These are phyloP conservation scores for Oreonectes daqikongensis DNA, from an alignment of 2,797 vertebrate species.

Conservation along the genomic window DNA sequence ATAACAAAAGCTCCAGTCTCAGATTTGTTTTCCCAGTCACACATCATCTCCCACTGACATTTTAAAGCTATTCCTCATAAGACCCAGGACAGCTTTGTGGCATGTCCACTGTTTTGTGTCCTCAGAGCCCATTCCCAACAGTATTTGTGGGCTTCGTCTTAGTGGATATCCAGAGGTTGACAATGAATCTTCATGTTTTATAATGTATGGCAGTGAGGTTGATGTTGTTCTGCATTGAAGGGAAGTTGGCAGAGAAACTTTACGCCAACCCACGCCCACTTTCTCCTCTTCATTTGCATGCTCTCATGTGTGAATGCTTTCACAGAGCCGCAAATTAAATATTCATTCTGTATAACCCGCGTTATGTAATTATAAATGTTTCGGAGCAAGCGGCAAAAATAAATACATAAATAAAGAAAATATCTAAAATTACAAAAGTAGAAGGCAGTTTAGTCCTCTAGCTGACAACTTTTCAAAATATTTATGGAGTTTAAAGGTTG, in stretches of 20 bases:
- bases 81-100: conserved; percentile 25
- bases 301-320: conserved; percentile 62
- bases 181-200: neutral
- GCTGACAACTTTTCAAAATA: conserved; percentile 8
- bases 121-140: neutral
- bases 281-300: conserved; percentile 75
- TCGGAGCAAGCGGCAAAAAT: conserved; percentile 23
- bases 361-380: conserved; percentile 70
- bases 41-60: conserved; percentile 37
- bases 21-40: conserved; percentile 45
- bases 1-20: conserved; percentile 21
- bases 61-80: conserved; percentile 29
- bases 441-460: neutral
- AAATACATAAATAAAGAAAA: conserved; percentile 17
- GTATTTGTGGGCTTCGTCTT: neutral
- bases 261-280: conserved; percentile 72
- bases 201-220: neutral
- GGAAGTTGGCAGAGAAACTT: conserved; percentile 68
- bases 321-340: conserved; percentile 79
- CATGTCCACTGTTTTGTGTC: neutral
- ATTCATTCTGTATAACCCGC: conserved; percentile 78
- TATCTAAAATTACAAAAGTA: neutral
- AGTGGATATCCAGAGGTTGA: neutral
- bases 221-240: conserved; percentile 28
- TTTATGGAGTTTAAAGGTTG: no score